Base-by-base conservation (phyloP, 2,797 vertebrate species). In the Epinephelus awoara region DNA sequence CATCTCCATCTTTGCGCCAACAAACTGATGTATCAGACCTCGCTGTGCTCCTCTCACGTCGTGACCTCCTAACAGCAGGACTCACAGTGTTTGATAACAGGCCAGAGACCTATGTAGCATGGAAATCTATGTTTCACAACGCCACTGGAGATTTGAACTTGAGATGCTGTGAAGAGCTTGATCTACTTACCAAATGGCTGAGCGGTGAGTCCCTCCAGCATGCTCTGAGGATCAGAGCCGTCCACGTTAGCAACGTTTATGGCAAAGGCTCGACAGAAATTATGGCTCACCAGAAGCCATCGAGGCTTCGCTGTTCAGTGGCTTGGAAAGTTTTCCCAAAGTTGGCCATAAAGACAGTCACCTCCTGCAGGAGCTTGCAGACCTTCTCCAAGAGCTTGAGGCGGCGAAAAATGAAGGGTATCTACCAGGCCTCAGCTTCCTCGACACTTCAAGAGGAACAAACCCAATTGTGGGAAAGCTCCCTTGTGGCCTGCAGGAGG, bases 41-140 rank as follows among this genome's bases (percentile, higher is more conserved):
- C 23, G 77, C 68, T 14, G 54, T 25, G 3, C 62, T 59, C 38
- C 68, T 79, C 13, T 67, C 75, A 3, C 42, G 18, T 27, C 50
- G 27, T 15, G 65, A 77, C 25, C 64, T 65, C 15, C 44, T 85
- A 3, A 58, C 8, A 19, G 29, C 42, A 2, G 56, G 72, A 3
- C 51, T 81, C 13, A 83, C 72, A 49, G 44, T 79, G 25, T 85
- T 86, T 40, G 66, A 84, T n/a, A 67, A 82, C 19, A 50, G 11
- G 17, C 76, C 79, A 67, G 75, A 73, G 10, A 72, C n/a, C 21
- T 81, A 81, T 17, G 0, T 77, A 18, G 46, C 72, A 2, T 76
- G 79, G 80, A 82, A 75, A 42, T 67, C 72, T 10, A 47, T 34
- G 14, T 82, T 84, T 15, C 0, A 6, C 21, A 82, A 72, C n/a